These are phyloP conservation scores for Thamnaconus septentrionalis DNA, from an alignment of 2,113 vertebrate genomes.

Conservation along the genomic window DNA sequence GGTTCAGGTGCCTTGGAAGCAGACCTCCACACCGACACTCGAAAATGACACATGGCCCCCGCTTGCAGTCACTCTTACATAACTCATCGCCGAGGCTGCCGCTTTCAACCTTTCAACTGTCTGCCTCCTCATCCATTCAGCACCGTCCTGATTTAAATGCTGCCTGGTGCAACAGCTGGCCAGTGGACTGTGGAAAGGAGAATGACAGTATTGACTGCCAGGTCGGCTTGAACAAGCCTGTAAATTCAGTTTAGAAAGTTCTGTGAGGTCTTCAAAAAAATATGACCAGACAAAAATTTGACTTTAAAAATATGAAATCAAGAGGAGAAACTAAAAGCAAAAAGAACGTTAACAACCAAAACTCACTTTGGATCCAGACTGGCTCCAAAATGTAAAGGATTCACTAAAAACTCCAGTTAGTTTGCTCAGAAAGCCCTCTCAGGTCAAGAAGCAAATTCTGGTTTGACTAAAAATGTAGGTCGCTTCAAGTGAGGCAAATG, in stretches of 20 bases:
- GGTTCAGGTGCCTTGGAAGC: constrained; percentile 23
- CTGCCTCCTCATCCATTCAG: constrained; percentile 6
- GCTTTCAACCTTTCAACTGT: constrained; percentile 18
- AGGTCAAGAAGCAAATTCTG: too few relatives aligned
- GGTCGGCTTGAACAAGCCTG: neutral
- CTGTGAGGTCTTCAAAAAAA: too few relatives aligned
- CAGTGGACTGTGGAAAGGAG: constrained; percentile 15
- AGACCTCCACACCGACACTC: constrained; percentile 38
- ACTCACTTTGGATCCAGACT: too few relatives aligned
- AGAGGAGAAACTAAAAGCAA: too few relatives aligned
- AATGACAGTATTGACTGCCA: constrained; percentile 14
- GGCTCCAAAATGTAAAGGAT: too few relatives aligned
- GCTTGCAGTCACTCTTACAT: constrained; percentile 29
- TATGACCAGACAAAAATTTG: too few relatives aligned
- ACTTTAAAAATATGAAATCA: too few relatives aligned
- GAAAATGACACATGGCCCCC: constrained; percentile 34
- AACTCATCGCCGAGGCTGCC: constrained; percentile 15
- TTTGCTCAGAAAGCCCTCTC: too few relatives aligned
- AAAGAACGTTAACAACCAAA: too few relatives aligned
- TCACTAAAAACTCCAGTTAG: too few relatives aligned
- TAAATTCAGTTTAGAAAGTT: constrained; percentile 2
- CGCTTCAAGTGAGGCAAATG: too few relatives aligned
- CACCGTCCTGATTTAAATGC: constrained; percentile 31
- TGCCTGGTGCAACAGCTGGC: constrained; percentile 6
- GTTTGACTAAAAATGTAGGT: too few relatives aligned